Base-by-base conservation (phyloP, 2,113 vertebrate genomes). In the Ailuropoda melanoleuca region DNA sequence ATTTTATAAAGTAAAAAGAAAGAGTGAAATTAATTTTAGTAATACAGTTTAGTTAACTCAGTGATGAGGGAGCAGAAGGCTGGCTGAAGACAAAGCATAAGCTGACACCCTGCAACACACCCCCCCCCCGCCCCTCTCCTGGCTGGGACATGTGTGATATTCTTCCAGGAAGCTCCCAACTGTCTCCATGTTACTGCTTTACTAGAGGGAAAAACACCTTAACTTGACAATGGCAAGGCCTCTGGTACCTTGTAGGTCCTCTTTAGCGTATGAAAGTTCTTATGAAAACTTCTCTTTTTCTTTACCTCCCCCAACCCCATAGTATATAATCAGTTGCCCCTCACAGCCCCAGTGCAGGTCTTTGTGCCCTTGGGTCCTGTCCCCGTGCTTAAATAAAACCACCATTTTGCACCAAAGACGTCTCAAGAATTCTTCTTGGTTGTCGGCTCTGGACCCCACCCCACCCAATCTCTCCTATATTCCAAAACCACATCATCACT, bases 1-100 rank as follows among this genome's bases (percentile, higher is more conserved):
- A 58, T 78, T 90, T 39, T 56, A 68, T 82, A 77, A 55, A n/a
- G 8, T 78, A 7, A 90, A 83, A 87, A 64, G 56, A 78, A 82
- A 88, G 8, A 88, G 31, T 68, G 19, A 87, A 75, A 34, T 93
- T 77, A 78, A 95, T 86, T 85, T 95, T 56, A 70, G 18, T 83
- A 55, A 48, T 56, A 39, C 21, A 43, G 1, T 50, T 80, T 83
- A 37, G 64, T 37, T 70, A 89, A 74, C 18, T 58, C 14, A 34
- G 14, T 66, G 62, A 34, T 66, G 62, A 66, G 62, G 31, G 62
- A 66, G 62, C 62, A 66, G 62, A 66, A 66, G 58, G 62, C 14
- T 17, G 34, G 31, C 15, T 17, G 62, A 66, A 66, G 62, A 34
- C 62, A 66, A 66, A 66, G 62, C 62, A 66, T 17, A 66, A 66